Conservation (phyloP, 1,140 invertebrate genomes). For the Caenorhabditis elegans region DNA sequence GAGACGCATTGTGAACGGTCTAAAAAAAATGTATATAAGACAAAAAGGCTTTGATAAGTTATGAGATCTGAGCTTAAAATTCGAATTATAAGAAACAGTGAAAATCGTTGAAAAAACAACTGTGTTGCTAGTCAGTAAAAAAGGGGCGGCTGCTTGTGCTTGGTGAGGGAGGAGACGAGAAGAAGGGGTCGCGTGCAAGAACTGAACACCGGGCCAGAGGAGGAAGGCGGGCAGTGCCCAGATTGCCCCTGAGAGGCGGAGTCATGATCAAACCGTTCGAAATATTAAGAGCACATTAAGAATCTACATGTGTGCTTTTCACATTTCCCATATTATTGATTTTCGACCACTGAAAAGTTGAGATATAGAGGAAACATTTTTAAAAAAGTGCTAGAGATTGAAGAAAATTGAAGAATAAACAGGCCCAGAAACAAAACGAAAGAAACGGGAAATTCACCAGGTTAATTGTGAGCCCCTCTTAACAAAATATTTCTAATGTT, state of each 20-base stretch:
- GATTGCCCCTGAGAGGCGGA: background rate
- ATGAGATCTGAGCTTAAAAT: too few relatives aligned
- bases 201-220: background rate
- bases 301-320: background rate
- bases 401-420: background rate
- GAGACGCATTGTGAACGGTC: background rate
- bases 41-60: too few relatives aligned
- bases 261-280: conserved; percentile 7
- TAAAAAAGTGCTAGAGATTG: background rate
- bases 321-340: background rate
- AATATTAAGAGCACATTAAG: background rate
- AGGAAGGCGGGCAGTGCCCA: background rate
- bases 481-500: too few relatives aligned
- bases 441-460: too few relatives aligned
- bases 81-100: too few relatives aligned
- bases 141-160: too few relatives aligned
- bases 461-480: too few relatives aligned
- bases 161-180: background rate
- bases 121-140: too few relatives aligned
- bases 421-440: too few relatives aligned
- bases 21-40: background rate
- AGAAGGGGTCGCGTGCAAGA: background rate
- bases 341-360: background rate
- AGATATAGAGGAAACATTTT: background rate
- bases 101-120: too few relatives aligned